Evolutionary conservation across 2,113 vertebrate genomes (phyloP).

Genomic region (Crocuta crocuta): DNA sequence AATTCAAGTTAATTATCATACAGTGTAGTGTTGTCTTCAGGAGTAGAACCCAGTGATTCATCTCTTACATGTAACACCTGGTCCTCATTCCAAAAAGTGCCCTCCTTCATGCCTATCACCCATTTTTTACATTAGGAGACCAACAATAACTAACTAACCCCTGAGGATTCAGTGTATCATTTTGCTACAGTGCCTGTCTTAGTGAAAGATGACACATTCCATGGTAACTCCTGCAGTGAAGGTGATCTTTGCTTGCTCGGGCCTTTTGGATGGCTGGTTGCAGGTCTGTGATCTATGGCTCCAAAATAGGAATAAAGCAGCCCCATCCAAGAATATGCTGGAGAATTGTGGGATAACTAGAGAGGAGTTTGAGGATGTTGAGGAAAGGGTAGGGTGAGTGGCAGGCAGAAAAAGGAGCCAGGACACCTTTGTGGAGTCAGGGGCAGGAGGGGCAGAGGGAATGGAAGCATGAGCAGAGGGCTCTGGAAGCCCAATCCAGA

Average conservation of each 20-base stretch:
- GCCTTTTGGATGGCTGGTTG: neutral
- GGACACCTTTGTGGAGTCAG: neutral
- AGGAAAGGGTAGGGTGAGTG: neutral
- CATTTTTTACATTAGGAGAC: neutral
- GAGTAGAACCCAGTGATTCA: no score
- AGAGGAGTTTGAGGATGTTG: neutral
- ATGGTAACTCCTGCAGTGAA: neutral
- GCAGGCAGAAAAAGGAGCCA: neutral
- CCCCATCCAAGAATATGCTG: neutral
- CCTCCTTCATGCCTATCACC: no score
- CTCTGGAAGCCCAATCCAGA: neutral
- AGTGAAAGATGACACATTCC: neutral
- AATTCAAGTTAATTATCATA: no score
- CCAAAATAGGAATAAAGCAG: neutral
- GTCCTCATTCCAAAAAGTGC: no score
- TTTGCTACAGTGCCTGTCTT: neutral
- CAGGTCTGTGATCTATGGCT: neutral
- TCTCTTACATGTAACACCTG: no score
- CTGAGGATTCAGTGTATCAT: accelerated
- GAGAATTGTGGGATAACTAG: neutral
- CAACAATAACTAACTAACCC: neutral
- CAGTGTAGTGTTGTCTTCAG: no score
- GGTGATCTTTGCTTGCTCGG: neutral
- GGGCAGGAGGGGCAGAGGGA: neutral
- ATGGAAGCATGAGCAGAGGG: neutral